phyloP scores from a whole-genome alignment of 2,888 invertebrate genomes.

The Galerucella nymphaeae region DNA sequence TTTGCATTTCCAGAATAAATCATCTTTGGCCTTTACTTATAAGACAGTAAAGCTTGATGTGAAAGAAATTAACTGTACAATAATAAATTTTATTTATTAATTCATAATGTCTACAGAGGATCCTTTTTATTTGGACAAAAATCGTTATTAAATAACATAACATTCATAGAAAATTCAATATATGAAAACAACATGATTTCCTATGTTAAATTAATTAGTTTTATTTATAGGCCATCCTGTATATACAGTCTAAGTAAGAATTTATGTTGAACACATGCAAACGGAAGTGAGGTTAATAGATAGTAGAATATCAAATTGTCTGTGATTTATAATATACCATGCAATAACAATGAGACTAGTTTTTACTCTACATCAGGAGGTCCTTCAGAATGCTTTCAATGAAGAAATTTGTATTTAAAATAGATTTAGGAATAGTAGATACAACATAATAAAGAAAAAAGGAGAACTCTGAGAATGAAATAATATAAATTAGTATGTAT shows the following conservation, averaged over 20 bases:
- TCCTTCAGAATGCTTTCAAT: not conserved
- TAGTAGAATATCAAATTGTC: conserved; percentile 20
- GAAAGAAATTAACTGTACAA: too few relatives aligned
- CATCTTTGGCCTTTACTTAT: too few relatives aligned
- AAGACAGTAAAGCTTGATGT: too few relatives aligned
- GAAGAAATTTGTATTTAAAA: not conserved
- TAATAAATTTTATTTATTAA: too few relatives aligned
- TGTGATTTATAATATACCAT: not conserved
- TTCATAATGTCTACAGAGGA: too few relatives aligned
- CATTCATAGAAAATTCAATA: not conserved
- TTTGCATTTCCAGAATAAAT: too few relatives aligned
- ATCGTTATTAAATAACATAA: too few relatives aligned
- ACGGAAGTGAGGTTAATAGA: conserved; percentile 6
- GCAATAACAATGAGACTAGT: conserved; percentile 26
- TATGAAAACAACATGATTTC: conserved; percentile 4
- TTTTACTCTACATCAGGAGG: conserved; percentile 29
- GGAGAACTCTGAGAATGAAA: not conserved
- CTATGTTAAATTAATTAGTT: too few relatives aligned
- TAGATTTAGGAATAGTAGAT: not conserved
- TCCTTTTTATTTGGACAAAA: too few relatives aligned
- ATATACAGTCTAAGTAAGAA: conserved; percentile 24
- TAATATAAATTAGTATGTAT: too few relatives aligned
- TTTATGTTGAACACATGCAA: conserved; percentile 16
- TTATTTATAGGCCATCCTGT: conserved; percentile 9
- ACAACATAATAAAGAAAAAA: not conserved